Evolutionary conservation across 1,140 invertebrate species (phyloP).

Genomic region (Epicauta chinensis): DNA sequence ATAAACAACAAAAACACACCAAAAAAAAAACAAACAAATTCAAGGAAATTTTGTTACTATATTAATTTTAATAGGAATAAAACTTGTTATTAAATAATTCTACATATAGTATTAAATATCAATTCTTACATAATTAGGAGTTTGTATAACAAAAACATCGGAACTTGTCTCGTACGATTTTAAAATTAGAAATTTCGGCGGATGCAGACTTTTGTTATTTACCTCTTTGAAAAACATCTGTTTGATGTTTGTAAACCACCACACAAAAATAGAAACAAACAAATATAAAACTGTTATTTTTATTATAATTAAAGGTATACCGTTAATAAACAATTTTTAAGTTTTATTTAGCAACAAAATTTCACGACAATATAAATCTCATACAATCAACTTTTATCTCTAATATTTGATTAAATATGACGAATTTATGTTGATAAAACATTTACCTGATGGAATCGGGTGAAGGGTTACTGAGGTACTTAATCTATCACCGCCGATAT

Average conservation of each 20-base stretch:
- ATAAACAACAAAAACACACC: background rate
- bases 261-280: constrained; percentile 6
- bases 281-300: too few relatives aligned
- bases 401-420: background rate
- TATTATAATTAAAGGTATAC: too few relatives aligned
- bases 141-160: background rate
- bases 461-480: constrained; percentile 86
- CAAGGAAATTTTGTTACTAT: background rate
- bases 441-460: constrained; percentile 69
- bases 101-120: background rate
- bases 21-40: background rate
- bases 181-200: constrained; percentile 9
- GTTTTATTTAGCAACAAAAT: too few relatives aligned
- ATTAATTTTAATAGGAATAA: background rate
- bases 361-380: too few relatives aligned
- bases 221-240: constrained; percentile 9
- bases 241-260: constrained; percentile 2
- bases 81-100: background rate
- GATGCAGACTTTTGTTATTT: constrained; percentile 5
- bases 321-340: background rate
- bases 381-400: background rate
- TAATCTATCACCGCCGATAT: constrained; percentile 76
- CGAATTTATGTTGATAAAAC: background rate
- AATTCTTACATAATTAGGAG: background rate
- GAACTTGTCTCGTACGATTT: constrained; percentile 6